phyloP scores from a whole-genome alignment of 2,113 vertebrate species.

The Hyla sarda region DNA sequence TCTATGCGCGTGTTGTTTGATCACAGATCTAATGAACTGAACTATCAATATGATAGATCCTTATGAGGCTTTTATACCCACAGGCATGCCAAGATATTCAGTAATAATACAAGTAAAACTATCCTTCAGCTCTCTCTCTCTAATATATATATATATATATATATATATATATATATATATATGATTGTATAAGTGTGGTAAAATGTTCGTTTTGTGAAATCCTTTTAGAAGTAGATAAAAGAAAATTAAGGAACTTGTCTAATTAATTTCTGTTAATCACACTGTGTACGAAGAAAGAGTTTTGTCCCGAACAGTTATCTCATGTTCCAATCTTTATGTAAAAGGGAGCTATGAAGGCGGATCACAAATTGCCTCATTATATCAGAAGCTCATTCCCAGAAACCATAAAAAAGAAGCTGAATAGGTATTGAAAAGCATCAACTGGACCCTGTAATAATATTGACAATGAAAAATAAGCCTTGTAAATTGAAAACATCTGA shows the following conservation, averaged over 20 bases:
- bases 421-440: constrained; percentile 3
- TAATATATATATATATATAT: no score
- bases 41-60: no score
- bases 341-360: neutral
- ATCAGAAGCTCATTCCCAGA: neutral
- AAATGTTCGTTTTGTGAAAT: neutral
- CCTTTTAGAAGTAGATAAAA: neutral
- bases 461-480: neutral
- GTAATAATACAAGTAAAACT: no score
- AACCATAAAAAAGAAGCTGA: no score
- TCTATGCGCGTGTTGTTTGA: no score
- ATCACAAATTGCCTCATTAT: constrained; percentile 12
- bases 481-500: neutral
- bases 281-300: neutral
- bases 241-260: neutral
- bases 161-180: no score
- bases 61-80: no score
- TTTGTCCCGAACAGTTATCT: neutral
- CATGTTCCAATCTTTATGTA: neutral
- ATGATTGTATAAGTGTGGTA: neutral
- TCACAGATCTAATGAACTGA: no score
- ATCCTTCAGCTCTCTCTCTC: no score
- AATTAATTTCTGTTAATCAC: constrained; percentile 30
- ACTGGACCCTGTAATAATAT: neutral
- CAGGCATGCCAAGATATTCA: no score